Percentiles rank a stretch among this genome's conserved stretches.
Evolutionary conservation across 2,888 invertebrate genomes (phyloP).

Genomic region (Conus canariensis): DNA sequence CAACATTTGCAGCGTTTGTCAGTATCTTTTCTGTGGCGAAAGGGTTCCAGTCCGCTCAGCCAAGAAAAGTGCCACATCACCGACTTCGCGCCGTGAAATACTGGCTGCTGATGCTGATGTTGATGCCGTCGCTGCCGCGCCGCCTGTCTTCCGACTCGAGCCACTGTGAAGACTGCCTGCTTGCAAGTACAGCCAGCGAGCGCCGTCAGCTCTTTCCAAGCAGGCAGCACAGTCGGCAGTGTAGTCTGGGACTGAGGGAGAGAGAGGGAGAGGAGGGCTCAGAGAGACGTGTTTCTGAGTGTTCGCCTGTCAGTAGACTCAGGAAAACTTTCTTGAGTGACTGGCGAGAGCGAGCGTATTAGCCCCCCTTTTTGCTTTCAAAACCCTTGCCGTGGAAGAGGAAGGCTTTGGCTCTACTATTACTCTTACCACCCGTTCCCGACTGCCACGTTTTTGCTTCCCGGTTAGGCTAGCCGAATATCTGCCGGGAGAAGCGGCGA

Average conservation of each 20-base stretch:
- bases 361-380: background rate
- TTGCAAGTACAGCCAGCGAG: background rate
- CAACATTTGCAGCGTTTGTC: too few species aligned
- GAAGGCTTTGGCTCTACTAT: background rate
- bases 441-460: too few species aligned
- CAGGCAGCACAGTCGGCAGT: slow-evolving; percentile 1
- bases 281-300: background rate
- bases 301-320: background rate
- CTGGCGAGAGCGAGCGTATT: background rate
- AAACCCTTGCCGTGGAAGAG: background rate
- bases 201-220: background rate
- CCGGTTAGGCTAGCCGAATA: too few species aligned
- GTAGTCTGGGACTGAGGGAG: background rate
- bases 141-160: too few species aligned
- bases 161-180: too few species aligned
- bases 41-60: background rate
- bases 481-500: too few species aligned
- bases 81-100: background rate
- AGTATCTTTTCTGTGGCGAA: too few species aligned
- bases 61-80: background rate
- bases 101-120: background rate
- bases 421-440: too few species aligned
- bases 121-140: background rate
- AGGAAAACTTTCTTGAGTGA: background rate
- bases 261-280: background rate